Base-by-base conservation (phyloP, 2,888 invertebrate species). In the Noctua pronuba region DNA sequence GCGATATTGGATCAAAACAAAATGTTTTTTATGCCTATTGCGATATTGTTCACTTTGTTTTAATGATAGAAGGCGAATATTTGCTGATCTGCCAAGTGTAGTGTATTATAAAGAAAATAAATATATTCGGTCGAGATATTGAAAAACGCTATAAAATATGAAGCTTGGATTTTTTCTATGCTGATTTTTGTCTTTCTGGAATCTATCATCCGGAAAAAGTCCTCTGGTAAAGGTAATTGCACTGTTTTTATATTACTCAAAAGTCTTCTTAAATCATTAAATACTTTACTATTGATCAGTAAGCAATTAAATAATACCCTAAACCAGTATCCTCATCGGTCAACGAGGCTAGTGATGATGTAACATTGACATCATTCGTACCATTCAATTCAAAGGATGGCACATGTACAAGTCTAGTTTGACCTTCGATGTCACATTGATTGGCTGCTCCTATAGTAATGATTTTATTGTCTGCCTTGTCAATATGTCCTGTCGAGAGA, bases 281-380 rank as follows among this genome's bases (percentile, higher is more conserved):
- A 62, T 35, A n/a, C n/a, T 31, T 44, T 24, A 16, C 18, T 38
- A 73, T 35, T 41, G 52, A 41, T 49, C 2, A 31, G 44, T 52
- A 70, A 62, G 28, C 44, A 64, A 41, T 64, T 62, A n/a, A 77
- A 80, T 84, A 82, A 83, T 82, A 82, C 81, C 87, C 84, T 86
- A 87, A 91, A 90, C 89, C 76, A 80, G 88, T 90, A 88, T 89
- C 64, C 67, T 68, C 82, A 31, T 80, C 73, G 82, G 86, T 80
- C 87, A 83, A 77, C 91, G 91, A 91, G 92, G 92, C 87, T 89
- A 83, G 38, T 75, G 92, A 79, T 94, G 95, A 95, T 92, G 94
- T 92, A 93, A 95, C 91, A 88, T 93, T 94, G 93, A 93, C 94
- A 93, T 94, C 93, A 94, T 88, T 28, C 1, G 80, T 65, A 38